phyloP scores from a whole-genome alignment of 1,140 invertebrate genomes.

The Holcopasites calliopsidis region DNA sequence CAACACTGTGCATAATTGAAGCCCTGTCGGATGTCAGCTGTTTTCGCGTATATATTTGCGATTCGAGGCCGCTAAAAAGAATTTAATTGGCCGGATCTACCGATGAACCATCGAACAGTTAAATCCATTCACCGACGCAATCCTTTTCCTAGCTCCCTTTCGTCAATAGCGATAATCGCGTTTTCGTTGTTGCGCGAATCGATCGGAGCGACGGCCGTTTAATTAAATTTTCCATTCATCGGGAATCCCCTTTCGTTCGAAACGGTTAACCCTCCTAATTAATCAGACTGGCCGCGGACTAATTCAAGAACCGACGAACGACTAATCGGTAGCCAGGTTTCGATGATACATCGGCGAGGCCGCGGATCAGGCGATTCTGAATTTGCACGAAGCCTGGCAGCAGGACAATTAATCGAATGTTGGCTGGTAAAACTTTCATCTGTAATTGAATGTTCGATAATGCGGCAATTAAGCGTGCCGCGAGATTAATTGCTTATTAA shows the following conservation, averaged over 20 bases:
- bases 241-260: neutral
- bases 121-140: neutral
- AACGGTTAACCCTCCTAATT: conserved; percentile 6
- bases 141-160: neutral
- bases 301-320: no score
- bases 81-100: conserved; percentile 4
- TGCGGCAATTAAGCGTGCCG: neutral
- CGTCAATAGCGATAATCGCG: neutral
- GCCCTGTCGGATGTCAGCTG: neutral
- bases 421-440: neutral
- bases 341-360: neutral
- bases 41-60: no score
- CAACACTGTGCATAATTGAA: no score
- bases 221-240: neutral
- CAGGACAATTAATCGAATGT: neutral
- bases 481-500: neutral
- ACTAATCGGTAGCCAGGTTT: neutral
- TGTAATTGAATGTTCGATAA: neutral
- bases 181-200: neutral
- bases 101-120: neutral
- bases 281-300: neutral
- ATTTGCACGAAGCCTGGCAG: neutral
- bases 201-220: neutral
- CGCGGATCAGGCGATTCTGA: neutral
- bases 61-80: neutral